Conservation (phyloP, 2,797 vertebrate species). For the Podarcis lilfordi region DNA sequence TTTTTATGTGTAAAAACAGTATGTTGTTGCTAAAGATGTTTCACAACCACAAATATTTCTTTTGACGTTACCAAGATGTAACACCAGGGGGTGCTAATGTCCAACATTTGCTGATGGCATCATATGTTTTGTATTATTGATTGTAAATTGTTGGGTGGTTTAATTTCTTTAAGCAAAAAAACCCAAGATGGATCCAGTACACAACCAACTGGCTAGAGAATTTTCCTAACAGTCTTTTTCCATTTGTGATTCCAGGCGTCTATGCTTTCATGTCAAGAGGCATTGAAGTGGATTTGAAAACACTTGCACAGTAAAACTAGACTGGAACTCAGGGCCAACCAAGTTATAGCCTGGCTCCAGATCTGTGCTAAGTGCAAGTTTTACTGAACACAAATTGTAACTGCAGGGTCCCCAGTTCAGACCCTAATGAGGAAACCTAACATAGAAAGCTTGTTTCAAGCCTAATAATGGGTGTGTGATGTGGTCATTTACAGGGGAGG, state of each 20-base stretch:
- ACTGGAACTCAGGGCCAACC: not conserved
- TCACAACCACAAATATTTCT: not conserved
- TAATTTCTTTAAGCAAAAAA: not conserved
- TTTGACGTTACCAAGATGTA: not conserved
- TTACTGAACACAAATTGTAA: not conserved
- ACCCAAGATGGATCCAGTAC: not conserved
- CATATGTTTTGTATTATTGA: not conserved
- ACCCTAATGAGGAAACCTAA: not conserved
- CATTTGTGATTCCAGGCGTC: not conserved
- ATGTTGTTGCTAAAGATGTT: not conserved
- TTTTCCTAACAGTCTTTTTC: not conserved
- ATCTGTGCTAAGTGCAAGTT: not conserved
- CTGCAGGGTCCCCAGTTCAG: not conserved
- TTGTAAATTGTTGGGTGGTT: not conserved
- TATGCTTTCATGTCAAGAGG: not conserved
- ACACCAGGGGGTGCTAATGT: slow-evolving; percentile 17
- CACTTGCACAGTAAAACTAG: not conserved
- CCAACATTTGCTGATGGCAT: not conserved
- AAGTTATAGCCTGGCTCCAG: not conserved
- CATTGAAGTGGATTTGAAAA: not conserved
- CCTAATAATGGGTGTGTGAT: no score
- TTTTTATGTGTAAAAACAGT: not conserved
- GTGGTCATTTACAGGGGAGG: no score
- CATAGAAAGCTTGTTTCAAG: no score
- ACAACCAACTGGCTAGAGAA: not conserved